These are phyloP conservation scores for Amblyopsis rosae DNA, from an alignment of 2,113 vertebrate species.

Conservation along the genomic window DNA sequence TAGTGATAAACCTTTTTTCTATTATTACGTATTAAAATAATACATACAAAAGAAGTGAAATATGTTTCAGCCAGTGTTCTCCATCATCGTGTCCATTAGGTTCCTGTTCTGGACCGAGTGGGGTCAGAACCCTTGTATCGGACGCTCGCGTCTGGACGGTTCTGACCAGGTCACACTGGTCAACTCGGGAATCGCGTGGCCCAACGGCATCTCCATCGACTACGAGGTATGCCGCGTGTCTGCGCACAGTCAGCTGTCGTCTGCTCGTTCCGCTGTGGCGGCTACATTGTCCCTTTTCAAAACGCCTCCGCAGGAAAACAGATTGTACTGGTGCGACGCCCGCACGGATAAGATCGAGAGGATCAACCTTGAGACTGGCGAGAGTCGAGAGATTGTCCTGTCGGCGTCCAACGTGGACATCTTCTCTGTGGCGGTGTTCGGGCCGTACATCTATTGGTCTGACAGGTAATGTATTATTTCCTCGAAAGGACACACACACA, in stretches of 20 bases:
- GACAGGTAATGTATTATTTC: constrained; percentile 99
- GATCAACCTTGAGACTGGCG: constrained; percentile 97
- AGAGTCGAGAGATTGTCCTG: constrained; percentile 93
- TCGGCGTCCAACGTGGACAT: constrained; percentile 96
- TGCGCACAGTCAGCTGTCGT: not conserved
- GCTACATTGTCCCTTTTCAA: constrained; percentile 75
- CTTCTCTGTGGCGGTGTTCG: constrained; percentile 97
- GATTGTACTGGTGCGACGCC: constrained; percentile 99
- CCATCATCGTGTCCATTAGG: constrained; percentile 60
- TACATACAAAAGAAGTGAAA: too few species aligned
- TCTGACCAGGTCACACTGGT: constrained; percentile 92
- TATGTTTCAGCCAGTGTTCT: not conserved
- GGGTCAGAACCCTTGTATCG: constrained; percentile 94
- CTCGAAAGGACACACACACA: constrained; percentile 75
- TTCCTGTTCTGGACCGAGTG: constrained; percentile 99
- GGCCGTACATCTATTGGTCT: constrained; percentile 99
- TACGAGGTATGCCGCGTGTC: constrained; percentile 83
- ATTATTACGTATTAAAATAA: not conserved
- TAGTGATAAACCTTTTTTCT: too few species aligned
- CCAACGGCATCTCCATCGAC: constrained; percentile 96
- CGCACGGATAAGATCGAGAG: constrained; percentile 99
- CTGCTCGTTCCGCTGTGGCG: constrained; percentile 6
- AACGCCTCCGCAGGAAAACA: constrained; percentile 93
- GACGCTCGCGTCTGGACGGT: constrained; percentile 90
- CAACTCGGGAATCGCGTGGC: constrained; percentile 90